These are phyloP conservation scores for Sternotherus odoratus DNA, from an alignment of 2,797 vertebrate species.

Conservation along the genomic window DNA sequence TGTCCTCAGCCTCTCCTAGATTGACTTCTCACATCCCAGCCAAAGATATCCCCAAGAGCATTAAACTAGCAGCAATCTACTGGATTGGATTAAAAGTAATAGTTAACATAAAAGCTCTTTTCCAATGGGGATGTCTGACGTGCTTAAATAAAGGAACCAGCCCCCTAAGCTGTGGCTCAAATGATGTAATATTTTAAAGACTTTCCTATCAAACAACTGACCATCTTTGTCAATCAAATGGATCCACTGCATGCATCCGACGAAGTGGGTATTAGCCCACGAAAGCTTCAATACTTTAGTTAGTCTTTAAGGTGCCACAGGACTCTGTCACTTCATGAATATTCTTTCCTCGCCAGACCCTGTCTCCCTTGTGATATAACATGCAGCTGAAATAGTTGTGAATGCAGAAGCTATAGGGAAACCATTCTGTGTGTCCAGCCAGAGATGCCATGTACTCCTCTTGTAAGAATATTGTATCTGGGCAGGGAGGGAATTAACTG, in stretches of 20 bases:
- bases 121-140: neutral
- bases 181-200: neutral
- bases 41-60: neutral
- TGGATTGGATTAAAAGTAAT: neutral
- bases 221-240: neutral
- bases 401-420: neutral
- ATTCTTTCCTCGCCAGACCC: neutral
- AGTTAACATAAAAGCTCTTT: neutral
- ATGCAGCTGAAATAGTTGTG: neutral
- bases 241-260: too few species aligned
- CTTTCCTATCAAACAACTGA: neutral
- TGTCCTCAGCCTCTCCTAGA: neutral
- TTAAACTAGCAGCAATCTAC: neutral
- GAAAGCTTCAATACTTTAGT: too few species aligned
- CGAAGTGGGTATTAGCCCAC: too few species aligned
- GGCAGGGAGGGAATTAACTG: neutral
- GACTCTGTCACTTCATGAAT: too few species aligned
- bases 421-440: neutral
- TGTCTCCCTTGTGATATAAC: neutral
- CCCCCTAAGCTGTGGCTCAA: neutral
- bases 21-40: neutral
- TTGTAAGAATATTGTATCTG: neutral
- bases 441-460: neutral
- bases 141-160: neutral
- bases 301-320: too few species aligned